phyloP scores from a whole-genome alignment of 2,113 vertebrate species.

The Gracilinanus agilis region DNA sequence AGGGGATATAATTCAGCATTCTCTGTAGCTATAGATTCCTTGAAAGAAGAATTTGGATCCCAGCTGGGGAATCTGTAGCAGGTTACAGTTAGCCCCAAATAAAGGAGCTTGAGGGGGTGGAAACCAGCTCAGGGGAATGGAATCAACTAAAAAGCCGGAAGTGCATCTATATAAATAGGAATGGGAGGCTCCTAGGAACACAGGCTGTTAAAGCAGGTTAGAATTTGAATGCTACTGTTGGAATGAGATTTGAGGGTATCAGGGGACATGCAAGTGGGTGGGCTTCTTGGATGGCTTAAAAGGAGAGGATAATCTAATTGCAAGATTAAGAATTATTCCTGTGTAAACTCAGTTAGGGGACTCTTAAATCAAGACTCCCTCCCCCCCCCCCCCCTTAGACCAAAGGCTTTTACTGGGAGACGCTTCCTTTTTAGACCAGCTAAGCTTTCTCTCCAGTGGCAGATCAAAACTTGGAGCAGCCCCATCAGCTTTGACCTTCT shows the following conservation, averaged over 20 bases:
- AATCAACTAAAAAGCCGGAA: not conserved
- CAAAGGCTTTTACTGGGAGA: not conserved
- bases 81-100: too few relatives aligned
- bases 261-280: rapidly evolving
- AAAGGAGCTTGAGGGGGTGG: too few relatives aligned
- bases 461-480: not conserved
- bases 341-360: not conserved
- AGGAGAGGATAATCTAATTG: not conserved
- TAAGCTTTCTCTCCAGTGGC: not conserved
- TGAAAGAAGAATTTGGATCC: too few relatives aligned
- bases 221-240: not conserved
- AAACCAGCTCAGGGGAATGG: not conserved
- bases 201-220: not conserved
- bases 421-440: not conserved
- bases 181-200: not conserved
- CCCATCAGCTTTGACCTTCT: not conserved
- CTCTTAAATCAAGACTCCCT: not conserved
- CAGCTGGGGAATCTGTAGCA: too few relatives aligned
- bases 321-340: not conserved
- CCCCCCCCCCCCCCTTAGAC: not conserved
- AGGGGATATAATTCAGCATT: not conserved
- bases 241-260: not conserved
- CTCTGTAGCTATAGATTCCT: not conserved
- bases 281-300: not conserved
- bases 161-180: not conserved